These are phyloP conservation scores for Amaurobius ferox DNA, from an alignment of 2,888 invertebrate species.

Conservation along the genomic window DNA sequence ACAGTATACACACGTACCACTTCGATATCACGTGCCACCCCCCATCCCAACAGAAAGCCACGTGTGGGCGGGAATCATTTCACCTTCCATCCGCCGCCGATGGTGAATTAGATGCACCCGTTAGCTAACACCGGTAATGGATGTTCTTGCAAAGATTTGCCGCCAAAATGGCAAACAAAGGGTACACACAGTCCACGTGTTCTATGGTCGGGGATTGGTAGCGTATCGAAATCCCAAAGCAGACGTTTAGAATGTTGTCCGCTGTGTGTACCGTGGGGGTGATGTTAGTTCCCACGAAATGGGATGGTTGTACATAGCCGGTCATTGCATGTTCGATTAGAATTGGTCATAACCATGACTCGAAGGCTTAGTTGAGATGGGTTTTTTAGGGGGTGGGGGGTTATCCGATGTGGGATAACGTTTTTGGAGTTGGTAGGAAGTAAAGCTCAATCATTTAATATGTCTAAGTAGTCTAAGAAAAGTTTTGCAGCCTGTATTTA, in stretches of 20 bases:
- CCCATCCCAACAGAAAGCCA: background rate
- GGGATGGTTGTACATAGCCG: background rate
- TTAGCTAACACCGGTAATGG: constrained; percentile 44
- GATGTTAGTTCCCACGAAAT: constrained; percentile 37
- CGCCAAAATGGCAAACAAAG: constrained; percentile 6
- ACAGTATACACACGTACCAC: background rate
- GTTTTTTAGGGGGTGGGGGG: background rate
- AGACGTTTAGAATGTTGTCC: constrained; percentile 16
- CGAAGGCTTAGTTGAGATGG: background rate
- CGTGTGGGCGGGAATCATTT: background rate
- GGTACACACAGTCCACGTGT: background rate
- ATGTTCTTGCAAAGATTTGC: constrained; percentile 29
- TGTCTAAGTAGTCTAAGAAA: too few relatives aligned
- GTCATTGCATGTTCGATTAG: background rate
- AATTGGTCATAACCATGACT: background rate
- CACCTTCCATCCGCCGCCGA: constrained; percentile 13
- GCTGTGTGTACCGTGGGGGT: constrained; percentile 21
- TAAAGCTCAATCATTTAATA: too few relatives aligned
- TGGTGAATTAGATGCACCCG: constrained; percentile 26
- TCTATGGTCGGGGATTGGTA: background rate
- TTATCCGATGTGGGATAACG: too few relatives aligned
- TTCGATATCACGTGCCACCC: background rate
- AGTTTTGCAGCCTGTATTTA: too few relatives aligned
- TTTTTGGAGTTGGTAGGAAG: too few relatives aligned
- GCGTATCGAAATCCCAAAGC: constrained; percentile 59